Percentiles rank a stretch among this genome's conserved stretches.
phyloP scores from a whole-genome alignment of 2,888 invertebrate genomes.

The Ophioninae sp. region DNA sequence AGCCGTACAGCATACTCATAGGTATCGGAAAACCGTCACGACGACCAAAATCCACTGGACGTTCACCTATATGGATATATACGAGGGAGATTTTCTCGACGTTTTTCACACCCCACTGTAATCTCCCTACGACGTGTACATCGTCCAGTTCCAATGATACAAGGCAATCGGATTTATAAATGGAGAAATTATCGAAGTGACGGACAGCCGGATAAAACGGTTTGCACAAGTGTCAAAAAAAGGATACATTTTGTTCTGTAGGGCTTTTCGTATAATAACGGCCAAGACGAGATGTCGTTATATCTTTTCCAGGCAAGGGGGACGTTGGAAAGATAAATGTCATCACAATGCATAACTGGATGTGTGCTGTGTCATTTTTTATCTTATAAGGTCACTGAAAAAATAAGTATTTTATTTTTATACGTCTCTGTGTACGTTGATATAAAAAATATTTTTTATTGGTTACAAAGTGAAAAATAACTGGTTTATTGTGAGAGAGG shows the following conservation, averaged over 20 bases:
- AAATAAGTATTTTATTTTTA: slow-evolving; percentile 32
- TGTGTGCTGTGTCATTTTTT: too few species aligned
- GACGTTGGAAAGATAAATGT: slow-evolving; percentile 60
- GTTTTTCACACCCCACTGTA: slow-evolving; percentile 50
- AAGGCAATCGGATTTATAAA: slow-evolving; percentile 41
- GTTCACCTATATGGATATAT: slow-evolving; percentile 35
- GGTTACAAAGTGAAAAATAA: too few species aligned
- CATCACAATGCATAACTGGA: slow-evolving; percentile 56
- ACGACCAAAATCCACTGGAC: slow-evolving; percentile 42
- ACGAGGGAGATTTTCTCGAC: slow-evolving; percentile 66
- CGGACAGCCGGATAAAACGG: slow-evolving; percentile 33
- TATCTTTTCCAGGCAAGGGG: slow-evolving; percentile 25
- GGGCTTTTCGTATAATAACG: slow-evolving; percentile 33
- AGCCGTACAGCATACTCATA: slow-evolving; percentile 61
- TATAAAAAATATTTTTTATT: too few species aligned
- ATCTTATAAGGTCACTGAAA: too few species aligned
- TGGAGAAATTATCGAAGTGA: slow-evolving; percentile 31
- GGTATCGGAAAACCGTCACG: slow-evolving; percentile 64
- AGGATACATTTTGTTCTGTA: slow-evolving; percentile 5
- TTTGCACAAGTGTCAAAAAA: slow-evolving; percentile 14
- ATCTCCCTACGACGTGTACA: slow-evolving; percentile 37
- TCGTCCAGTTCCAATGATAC: slow-evolving; percentile 21
- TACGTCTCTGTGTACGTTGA: too few species aligned
- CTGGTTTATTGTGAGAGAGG: too few species aligned
- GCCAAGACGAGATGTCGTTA: slow-evolving; percentile 48